Conservation (phyloP, 2,797 vertebrate species). For the Gobio occitaniae region DNA sequence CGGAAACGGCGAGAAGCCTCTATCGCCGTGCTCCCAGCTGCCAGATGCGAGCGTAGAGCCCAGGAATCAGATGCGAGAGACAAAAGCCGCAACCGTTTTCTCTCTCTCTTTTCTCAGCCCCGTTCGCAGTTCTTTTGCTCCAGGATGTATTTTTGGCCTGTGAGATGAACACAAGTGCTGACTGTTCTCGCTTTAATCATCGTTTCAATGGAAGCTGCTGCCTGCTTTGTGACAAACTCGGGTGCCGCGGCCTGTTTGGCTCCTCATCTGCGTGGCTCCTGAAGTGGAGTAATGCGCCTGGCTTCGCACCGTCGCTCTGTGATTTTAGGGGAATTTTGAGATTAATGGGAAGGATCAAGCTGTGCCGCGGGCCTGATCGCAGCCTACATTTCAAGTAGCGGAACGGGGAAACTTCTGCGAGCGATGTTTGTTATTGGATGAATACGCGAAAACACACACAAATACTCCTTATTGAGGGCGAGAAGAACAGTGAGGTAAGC, state of each 20-base stretch:
- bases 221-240: slow-evolving; percentile 32
- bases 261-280: slow-evolving; percentile 24
- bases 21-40: slow-evolving; percentile 7
- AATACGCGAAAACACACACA: slow-evolving; percentile 21
- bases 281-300: slow-evolving; percentile 41
- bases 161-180: slow-evolving; percentile 32
- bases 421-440: slow-evolving; percentile 45
- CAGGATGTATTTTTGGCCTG: slow-evolving; percentile 48
- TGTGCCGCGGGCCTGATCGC: slow-evolving; percentile 24
- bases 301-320: slow-evolving; percentile 26
- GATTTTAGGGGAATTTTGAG: slow-evolving; percentile 53
- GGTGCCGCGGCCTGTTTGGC: slow-evolving; percentile 24
- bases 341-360: slow-evolving; percentile 58
- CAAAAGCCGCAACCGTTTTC: slow-evolving; percentile 29
- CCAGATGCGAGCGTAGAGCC: not conserved
- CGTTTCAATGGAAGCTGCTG: slow-evolving; percentile 30
- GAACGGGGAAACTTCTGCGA: slow-evolving; percentile 39
- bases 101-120: slow-evolving; percentile 11
- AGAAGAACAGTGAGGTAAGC: slow-evolving; percentile 30
- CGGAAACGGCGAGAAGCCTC: not conserved
- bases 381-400: slow-evolving; percentile 49
- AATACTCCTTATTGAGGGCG: slow-evolving; percentile 7
- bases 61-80: slow-evolving; percentile 36
- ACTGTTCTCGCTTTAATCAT: slow-evolving; percentile 37
- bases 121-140: slow-evolving; percentile 12